Base-by-base conservation (phyloP, 2,888 invertebrate genomes). In the Cosmia pyralina region DNA sequence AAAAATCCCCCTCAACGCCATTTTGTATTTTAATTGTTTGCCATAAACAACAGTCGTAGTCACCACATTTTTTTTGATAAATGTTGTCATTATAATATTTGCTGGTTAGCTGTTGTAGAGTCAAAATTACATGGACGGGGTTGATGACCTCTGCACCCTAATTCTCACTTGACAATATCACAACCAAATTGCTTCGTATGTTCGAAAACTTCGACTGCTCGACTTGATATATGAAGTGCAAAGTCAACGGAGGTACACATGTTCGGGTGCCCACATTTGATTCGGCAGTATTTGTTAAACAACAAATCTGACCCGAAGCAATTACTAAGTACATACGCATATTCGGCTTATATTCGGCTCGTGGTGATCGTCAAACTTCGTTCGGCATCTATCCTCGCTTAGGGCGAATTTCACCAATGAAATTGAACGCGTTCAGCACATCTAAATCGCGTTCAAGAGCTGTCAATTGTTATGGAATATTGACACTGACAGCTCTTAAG, bases 31-130 rank as follows among this genome's bases (percentile, higher is more conserved):
- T 83, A 67, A 82, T 84, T 60, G 62, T 62, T 48, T 1, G 22
- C 63, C 70, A 77, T 69, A 82, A 73, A 82, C 67, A 71, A 82
- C 67, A 55, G 74, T 66, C 58, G 63, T 63, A 55, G 74, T 66
- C 58, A 63, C 60, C 57, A 72, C 60, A 63, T 53, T 72, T 76
- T 70, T n/a, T 60, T 66, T 41, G 46, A 44, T 70, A 74, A 82
- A 83, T 81, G 74, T 41, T 55, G 59, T 68, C 53, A 34, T 78
- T 84, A 72, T 81, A 75, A 81, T 81, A 80, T 78, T 84, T 77
- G 50, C 53, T 65, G 59, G 58, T 64, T 60, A 53, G 76, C 57
- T 67, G 50, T 41, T 28, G 67, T 62, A 67, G 22, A 38, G 62
- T 48, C 50, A 71, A 55, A 83, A 82, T 77, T 81, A 84, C 58